Percentiles rank a stretch among this genome's conserved stretches.
Evolutionary conservation across 1,140 invertebrate genomes (phyloP).

Genomic region (Orchestia grillus): DNA sequence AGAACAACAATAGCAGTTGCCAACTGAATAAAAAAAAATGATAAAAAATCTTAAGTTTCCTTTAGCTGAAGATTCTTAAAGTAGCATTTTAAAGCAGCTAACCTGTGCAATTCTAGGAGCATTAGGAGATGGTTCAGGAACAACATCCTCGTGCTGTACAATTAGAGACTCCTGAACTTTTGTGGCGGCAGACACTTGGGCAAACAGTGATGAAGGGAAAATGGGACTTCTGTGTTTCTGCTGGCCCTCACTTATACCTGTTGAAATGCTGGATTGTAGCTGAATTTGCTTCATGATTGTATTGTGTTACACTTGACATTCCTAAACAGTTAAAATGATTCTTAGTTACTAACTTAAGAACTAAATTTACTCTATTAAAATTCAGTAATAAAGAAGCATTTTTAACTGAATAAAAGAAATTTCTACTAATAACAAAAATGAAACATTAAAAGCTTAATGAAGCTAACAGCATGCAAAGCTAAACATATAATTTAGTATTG

Average conservation of each 20-base stretch:
- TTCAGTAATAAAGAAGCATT: too few relatives aligned
- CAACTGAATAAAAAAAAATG: not conserved
- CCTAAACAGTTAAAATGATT: not conserved
- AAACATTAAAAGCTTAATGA: too few relatives aligned
- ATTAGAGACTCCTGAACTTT: slow-evolving; percentile 20
- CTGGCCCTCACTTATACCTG: not conserved
- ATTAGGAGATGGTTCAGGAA: slow-evolving; percentile 23
- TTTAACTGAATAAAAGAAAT: too few relatives aligned
- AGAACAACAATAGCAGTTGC: not conserved
- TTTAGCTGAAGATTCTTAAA: not conserved
- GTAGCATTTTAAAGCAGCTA: not conserved
- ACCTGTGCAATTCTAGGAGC: slow-evolving; percentile 49
- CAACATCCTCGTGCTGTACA: not conserved
- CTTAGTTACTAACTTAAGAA: not conserved
- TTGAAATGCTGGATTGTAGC: not conserved
- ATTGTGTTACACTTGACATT: not conserved
- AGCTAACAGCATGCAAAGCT: too few relatives aligned
- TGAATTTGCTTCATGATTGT: not conserved
- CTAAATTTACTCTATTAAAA: not conserved
- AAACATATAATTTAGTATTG: too few relatives aligned
- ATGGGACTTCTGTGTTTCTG: not conserved
- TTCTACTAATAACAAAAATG: too few relatives aligned
- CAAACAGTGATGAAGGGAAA: slow-evolving; percentile 2
- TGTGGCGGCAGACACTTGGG: not conserved
- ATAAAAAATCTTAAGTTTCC: not conserved